phyloP scores from a whole-genome alignment of 2,113 vertebrate species.

The Casuarius casuarius region DNA sequence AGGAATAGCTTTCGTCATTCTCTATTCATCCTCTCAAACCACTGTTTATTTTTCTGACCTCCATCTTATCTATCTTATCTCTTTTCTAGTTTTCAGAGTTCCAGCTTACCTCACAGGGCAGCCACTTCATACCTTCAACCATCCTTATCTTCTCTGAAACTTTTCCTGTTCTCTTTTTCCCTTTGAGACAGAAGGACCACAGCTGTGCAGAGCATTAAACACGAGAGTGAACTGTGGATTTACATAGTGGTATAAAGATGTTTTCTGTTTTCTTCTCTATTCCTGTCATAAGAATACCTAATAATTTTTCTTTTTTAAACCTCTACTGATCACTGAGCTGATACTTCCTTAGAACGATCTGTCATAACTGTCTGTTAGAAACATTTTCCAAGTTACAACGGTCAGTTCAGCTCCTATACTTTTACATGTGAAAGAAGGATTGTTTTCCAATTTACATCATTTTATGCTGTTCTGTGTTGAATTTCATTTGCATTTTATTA shows the following conservation, averaged over 20 bases:
- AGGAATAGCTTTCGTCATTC: neutral
- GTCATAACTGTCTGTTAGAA: neutral
- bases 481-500: neutral
- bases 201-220: too few species aligned
- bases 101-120: neutral
- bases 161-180: too few species aligned
- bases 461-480: neutral
- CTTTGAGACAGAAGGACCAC: too few species aligned
- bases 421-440: neutral
- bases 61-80: neutral
- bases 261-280: neutral
- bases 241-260: too few species aligned
- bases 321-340: neutral
- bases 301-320: neutral
- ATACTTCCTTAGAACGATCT: neutral
- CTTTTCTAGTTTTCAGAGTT: neutral
- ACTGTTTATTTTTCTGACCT: neutral
- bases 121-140: neutral
- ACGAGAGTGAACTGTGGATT: too few species aligned
- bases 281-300: neutral
- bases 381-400: neutral
- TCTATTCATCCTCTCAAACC: neutral
- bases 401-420: neutral
- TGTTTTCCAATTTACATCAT: neutral
- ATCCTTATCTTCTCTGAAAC: too few species aligned